Percentiles rank a stretch among this genome's conserved stretches.
phyloP scores from a whole-genome alignment of 1,140 invertebrate genomes.

The Calephelis virginiensis region DNA sequence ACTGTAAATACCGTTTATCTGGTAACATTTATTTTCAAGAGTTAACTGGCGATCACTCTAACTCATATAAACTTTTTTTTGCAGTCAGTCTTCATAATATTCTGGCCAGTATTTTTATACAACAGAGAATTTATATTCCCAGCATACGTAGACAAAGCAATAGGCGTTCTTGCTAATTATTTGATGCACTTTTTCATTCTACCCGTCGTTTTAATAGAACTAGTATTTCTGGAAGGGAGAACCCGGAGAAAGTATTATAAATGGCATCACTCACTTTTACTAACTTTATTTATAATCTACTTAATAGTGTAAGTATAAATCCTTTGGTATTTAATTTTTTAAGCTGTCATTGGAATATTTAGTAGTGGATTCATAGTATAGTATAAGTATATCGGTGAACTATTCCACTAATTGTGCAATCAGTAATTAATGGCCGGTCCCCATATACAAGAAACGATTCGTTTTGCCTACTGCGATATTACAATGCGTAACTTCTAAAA shows the following conservation, averaged over 20 bases:
- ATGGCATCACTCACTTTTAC: conserved; percentile 24
- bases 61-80: conserved; percentile 29
- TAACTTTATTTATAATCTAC: conserved; percentile 30
- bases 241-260: conserved; percentile 25
- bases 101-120: conserved; percentile 54
- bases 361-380: too few relatives aligned
- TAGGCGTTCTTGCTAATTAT: conserved; percentile 43
- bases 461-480: too few relatives aligned
- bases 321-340: background rate
- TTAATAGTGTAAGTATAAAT: conserved; percentile 3
- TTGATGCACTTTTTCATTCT: conserved; percentile 51
- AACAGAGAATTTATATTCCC: conserved; percentile 54
- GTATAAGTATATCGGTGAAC: too few relatives aligned
- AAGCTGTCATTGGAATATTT: too few relatives aligned
- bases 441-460: too few relatives aligned
- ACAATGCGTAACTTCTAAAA: too few relatives aligned
- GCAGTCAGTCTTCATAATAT: conserved; percentile 44
- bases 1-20: too few relatives aligned
- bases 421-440: too few relatives aligned
- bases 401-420: too few relatives aligned
- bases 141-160: conserved; percentile 44
- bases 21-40: too few relatives aligned
- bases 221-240: conserved; percentile 36
- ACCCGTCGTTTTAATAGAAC: conserved; percentile 38
- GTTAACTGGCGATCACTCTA: too few relatives aligned